A percentile compares a stretch with the other conserved stretches of the same genome.
Conservation (phyloP, 2,888 invertebrate genomes). For the Trissolcus brochymenae region DNA sequence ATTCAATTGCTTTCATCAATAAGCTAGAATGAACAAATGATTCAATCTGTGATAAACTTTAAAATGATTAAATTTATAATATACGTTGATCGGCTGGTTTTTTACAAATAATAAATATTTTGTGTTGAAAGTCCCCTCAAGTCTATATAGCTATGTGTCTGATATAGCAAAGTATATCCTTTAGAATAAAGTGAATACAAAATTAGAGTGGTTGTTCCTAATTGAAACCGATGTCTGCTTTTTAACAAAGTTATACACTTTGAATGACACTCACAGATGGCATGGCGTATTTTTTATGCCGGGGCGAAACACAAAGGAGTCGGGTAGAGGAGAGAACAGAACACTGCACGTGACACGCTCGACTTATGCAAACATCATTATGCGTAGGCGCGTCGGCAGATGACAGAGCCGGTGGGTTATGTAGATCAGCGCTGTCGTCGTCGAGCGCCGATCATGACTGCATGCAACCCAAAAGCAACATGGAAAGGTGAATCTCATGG, state of each 20-base stretch:
- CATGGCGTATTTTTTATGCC: conserved; percentile 12
- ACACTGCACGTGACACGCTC: conserved; percentile 17
- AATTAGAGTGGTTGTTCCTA: too few relatives aligned
- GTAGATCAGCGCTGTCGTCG: conserved; percentile 25
- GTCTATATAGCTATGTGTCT: too few relatives aligned
- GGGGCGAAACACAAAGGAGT: conserved; percentile 9
- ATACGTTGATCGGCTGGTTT: too few relatives aligned
- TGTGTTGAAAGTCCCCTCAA: too few relatives aligned
- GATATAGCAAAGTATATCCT: too few relatives aligned
- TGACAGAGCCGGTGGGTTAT: conserved; percentile 18
- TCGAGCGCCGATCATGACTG: conserved; percentile 26
- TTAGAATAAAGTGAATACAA: too few relatives aligned
- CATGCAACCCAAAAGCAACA: conserved; percentile 7
- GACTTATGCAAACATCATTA: conserved; percentile 31
- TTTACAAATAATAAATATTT: too few relatives aligned
- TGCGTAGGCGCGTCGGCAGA: conserved; percentile 10
- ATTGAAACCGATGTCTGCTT: too few relatives aligned
- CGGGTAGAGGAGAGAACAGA: neutral
- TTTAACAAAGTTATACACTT: conserved; percentile 6
- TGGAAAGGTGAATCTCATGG: conserved; percentile 28
- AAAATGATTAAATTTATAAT: too few relatives aligned
- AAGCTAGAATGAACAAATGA: too few relatives aligned
- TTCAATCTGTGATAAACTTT: too few relatives aligned
- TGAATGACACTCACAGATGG: conserved; percentile 23
- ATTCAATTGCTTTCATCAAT: too few relatives aligned